Percentiles rank a stretch among this genome's conserved stretches.
phyloP scores from a whole-genome alignment of 1,140 invertebrate genomes.

The Capitella teleta region DNA sequence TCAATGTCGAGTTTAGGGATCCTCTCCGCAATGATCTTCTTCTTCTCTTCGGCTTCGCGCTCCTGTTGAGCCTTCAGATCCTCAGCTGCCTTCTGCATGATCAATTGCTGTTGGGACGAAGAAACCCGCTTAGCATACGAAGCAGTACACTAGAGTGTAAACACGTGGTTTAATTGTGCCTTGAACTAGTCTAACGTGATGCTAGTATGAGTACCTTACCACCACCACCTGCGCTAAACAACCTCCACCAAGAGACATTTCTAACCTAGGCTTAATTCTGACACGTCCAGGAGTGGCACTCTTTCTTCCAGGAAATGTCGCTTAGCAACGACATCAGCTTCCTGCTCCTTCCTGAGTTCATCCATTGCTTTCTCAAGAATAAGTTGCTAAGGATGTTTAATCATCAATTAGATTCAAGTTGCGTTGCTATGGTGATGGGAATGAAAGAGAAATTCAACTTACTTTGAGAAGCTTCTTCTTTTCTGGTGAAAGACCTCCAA shows the following conservation, averaged over 20 bases:
- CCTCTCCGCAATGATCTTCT: slow-evolving; percentile 90
- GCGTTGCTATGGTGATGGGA: background rate
- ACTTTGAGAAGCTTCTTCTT: slow-evolving; percentile 18
- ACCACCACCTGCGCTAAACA: no score
- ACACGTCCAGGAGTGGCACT: slow-evolving; percentile 15
- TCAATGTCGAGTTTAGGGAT: slow-evolving; percentile 77
- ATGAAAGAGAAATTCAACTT: background rate
- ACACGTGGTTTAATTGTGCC: background rate
- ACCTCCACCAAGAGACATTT: no score
- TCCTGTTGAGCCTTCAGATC: slow-evolving; percentile 99
- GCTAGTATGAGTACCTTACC: background rate
- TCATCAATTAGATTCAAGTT: background rate
- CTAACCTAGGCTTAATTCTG: no score
- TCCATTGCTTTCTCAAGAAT: slow-evolving; percentile 13
- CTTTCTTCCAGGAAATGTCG: slow-evolving; percentile 12
- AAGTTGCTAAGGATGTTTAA: slow-evolving; percentile 10
- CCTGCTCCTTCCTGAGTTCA: slow-evolving; percentile 11
- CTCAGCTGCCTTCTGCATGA: slow-evolving; percentile 99
- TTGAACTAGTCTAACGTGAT: no score
- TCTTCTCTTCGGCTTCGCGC: slow-evolving; percentile 92
- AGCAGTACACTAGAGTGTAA: no score
- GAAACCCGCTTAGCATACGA: no score
- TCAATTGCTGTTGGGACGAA: slow-evolving; percentile 54
- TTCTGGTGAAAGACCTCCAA: slow-evolving; percentile 14
- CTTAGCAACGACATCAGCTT: slow-evolving; percentile 10